Percentiles rank a stretch among this genome's conserved stretches.
Evolutionary conservation across 2,888 invertebrate species (phyloP).

Genomic region (Dimorphilus gyrociliatus): DNA sequence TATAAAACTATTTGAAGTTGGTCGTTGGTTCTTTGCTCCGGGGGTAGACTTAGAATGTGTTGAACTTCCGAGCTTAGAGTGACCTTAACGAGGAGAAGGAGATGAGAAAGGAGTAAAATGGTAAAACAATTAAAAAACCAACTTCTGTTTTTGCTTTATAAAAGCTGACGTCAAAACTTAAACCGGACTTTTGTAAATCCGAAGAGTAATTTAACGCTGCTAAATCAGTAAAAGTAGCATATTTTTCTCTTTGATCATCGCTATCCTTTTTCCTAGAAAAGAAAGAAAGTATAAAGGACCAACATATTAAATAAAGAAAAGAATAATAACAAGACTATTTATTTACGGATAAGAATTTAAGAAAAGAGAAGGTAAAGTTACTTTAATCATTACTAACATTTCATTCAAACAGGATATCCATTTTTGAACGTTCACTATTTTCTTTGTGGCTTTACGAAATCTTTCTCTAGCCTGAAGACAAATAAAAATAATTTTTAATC

Average conservation of each 20-base stretch:
- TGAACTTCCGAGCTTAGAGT: slow-evolving; percentile 24
- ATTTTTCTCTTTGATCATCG: slow-evolving; percentile 11
- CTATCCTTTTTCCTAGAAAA: no score
- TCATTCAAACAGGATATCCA: slow-evolving; percentile 14
- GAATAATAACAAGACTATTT: no score
- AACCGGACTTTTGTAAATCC: slow-evolving; percentile 18
- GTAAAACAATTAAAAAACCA: slow-evolving; percentile 3
- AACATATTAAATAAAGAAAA: no score
- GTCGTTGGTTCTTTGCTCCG: slow-evolving; percentile 19
- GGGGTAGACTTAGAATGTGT: slow-evolving; percentile 20
- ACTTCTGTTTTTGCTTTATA: slow-evolving; percentile 32
- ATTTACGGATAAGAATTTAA: no score
- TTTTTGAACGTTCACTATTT: slow-evolving; percentile 12
- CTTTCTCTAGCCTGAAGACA: slow-evolving; percentile 14
- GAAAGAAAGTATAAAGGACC: no score
- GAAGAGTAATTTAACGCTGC: slow-evolving; percentile 16
- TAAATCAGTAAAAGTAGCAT: slow-evolving; percentile 24
- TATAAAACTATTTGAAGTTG: slow-evolving; percentile 31
- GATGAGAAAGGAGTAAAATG: not conserved
- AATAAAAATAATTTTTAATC: no score
- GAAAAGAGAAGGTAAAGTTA: no score
- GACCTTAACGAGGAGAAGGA: not conserved
- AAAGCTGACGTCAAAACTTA: slow-evolving; percentile 26
- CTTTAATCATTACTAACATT: slow-evolving; percentile 21
- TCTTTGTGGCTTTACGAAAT: slow-evolving; percentile 12